A percentile compares a stretch with the other conserved stretches of the same genome.
These are phyloP conservation scores for Melikaiella ostensackeni DNA, from an alignment of 2,888 invertebrate genomes.

Conservation along the genomic window DNA sequence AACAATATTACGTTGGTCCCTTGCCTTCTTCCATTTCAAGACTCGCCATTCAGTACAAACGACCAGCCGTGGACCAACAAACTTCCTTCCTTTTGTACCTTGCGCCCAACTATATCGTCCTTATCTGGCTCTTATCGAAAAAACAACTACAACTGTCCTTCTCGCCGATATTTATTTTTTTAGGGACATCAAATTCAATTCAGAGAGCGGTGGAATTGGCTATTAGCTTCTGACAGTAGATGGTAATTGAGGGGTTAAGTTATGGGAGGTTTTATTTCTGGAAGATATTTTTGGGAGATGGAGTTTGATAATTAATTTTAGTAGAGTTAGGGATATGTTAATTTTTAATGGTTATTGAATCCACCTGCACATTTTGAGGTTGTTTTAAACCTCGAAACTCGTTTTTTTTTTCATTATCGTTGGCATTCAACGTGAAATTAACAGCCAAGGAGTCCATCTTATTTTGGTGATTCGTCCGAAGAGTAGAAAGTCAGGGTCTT, in stretches of 20 bases:
- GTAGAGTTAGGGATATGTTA: neutral
- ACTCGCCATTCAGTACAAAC: slow-evolving; percentile 36
- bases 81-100: slow-evolving; percentile 37
- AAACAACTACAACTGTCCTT: slow-evolving; percentile 24
- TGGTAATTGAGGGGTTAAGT: slow-evolving; percentile 4
- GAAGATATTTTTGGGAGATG: neutral
- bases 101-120: slow-evolving; percentile 22
- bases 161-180: slow-evolving; percentile 22
- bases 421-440: neutral
- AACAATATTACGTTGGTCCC: slow-evolving; percentile 13
- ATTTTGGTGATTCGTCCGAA: neutral
- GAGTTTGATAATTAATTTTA: neutral
- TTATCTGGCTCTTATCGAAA: slow-evolving; percentile 28
- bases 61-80: slow-evolving; percentile 41
- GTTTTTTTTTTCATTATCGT: neutral
- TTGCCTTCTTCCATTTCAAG: slow-evolving; percentile 26
- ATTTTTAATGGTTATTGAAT: neutral
- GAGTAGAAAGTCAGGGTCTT: slow-evolving; percentile 4
- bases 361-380: neutral
- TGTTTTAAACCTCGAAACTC: neutral
- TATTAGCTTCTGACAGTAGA: slow-evolving; percentile 17
- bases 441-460: neutral
- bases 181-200: slow-evolving; percentile 1
- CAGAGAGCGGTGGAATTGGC: neutral
- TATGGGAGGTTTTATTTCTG: neutral